phyloP scores from a whole-genome alignment of 1,140 invertebrate species.

The Aphelinus certus region DNA sequence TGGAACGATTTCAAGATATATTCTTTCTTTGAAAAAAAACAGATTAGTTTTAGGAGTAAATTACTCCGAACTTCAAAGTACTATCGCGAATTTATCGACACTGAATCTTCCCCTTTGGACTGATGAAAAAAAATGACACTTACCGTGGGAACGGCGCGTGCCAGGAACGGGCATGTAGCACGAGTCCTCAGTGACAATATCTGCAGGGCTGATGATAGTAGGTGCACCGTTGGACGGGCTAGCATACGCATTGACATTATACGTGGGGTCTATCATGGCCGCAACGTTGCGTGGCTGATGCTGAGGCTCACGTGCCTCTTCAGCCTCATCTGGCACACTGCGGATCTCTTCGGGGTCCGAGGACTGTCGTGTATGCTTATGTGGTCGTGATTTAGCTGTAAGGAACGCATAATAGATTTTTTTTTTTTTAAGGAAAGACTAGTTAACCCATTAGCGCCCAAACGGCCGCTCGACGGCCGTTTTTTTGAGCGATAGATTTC shows the following conservation, averaged over 20 bases:
- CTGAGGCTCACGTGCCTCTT: background rate
- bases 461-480: too few relatives aligned
- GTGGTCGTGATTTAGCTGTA: slow-evolving; percentile 35
- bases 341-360: slow-evolving; percentile 64
- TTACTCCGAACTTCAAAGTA: too few relatives aligned
- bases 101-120: too few relatives aligned
- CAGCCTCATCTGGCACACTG: slow-evolving; percentile 5
- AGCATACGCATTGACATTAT: slow-evolving; percentile 52
- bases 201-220: slow-evolving; percentile 57
- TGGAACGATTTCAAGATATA: too few relatives aligned
- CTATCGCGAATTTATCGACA: too few relatives aligned
- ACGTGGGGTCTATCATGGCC: slow-evolving; percentile 64
- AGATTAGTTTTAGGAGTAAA: too few relatives aligned
- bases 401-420: background rate
- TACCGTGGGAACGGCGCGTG: slow-evolving; percentile 69
- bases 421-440: too few relatives aligned
- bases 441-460: too few relatives aligned
- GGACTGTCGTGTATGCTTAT: slow-evolving; percentile 49
- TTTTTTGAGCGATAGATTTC: too few relatives aligned
- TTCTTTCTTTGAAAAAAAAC: too few relatives aligned
- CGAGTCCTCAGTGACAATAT: slow-evolving; percentile 62
- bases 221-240: slow-evolving; percentile 54
- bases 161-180: slow-evolving; percentile 84
- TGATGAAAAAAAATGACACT: background rate
- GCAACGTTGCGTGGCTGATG: slow-evolving; percentile 58